Conservation (phyloP, 2,797 vertebrate species). For the Pampus argenteus region DNA sequence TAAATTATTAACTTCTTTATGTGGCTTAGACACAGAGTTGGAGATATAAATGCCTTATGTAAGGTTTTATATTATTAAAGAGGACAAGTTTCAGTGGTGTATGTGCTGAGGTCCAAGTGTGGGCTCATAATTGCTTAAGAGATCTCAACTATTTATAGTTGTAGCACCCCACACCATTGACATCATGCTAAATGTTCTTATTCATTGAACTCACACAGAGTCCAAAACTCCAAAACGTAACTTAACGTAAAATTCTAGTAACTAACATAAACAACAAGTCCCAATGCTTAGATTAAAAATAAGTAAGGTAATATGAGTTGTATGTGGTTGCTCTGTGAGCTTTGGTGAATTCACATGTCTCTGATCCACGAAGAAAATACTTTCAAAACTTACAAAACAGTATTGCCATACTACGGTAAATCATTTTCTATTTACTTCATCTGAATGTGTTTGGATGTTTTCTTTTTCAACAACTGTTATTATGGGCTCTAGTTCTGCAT, state of each 20-base stretch:
- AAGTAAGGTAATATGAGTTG: not conserved
- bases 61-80: slow-evolving; percentile 86
- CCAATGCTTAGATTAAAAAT: no score
- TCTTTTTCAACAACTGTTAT: not conserved
- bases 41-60: slow-evolving; percentile 84
- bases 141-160: slow-evolving; percentile 82
- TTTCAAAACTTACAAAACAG: no score
- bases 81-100: slow-evolving; percentile 81
- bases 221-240: not conserved
- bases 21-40: slow-evolving; percentile 81
- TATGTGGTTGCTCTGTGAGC: not conserved
- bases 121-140: slow-evolving; percentile 85
- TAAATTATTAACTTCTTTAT: slow-evolving; percentile 87
- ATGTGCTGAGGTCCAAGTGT: slow-evolving; percentile 78
- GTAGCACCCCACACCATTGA: slow-evolving; percentile 76
- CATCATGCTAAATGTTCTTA: slow-evolving; percentile 72
- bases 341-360: not conserved
- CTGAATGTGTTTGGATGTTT: not conserved
- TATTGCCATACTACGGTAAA: not conserved
- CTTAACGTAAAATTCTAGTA: slow-evolving; percentile 22
- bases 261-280: no score
- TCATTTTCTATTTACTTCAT: not conserved
- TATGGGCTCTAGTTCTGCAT: not conserved
- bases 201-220: slow-evolving; percentile 27
- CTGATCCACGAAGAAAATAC: not conserved